Evolutionary conservation across 2,113 vertebrate genomes (phyloP), one percentile per base, ranked within the genome.

Genomic region (Isurus oxyrinchus): DNA sequence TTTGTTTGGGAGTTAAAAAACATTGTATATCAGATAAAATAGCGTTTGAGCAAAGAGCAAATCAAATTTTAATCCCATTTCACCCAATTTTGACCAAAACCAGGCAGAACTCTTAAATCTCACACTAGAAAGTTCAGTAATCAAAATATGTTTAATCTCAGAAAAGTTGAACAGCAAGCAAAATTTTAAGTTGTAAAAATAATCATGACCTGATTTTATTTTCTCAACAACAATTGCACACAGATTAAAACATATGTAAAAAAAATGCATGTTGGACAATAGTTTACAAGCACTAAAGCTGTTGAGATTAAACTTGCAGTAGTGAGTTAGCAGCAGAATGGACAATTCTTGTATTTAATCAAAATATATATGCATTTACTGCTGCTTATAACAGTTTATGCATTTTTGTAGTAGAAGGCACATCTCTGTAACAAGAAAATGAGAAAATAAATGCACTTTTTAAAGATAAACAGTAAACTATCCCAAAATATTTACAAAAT

Each of bases 121-220:
- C 81, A 84, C 40, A 44, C 13, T 44, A 10, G 76, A 16, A 40
- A 3, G 35, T 40, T 40, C 76, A 23, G 40, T 21, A 23, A 84
- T 44, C 81, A 44, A 84, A 44, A 84, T 84, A 84, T 84, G 19
- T 84, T 84, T 84, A 84, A 84, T 5, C 31, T 59, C 55, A 91
- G 88, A 59, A 55, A 35, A 59, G 55, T 91, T 91, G 53, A 59
- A 59, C 55, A 87, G 19, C 49, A 59, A 91, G 27, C 27, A 31
- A 59, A n/a, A n/a, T 57, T 31, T 27, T 55, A 84, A 91, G 27
- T 91, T 61, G 53, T 91, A 91, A 91, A 91, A 91, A 91, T 61
- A 91, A 84, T 91, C 27, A 91, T 59, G 40, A 7, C 59, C 55
- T 53, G 5, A 49, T 87, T 91, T 91, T 91, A 91, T 91, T 91